phyloP scores from a whole-genome alignment of 2,113 vertebrate genomes.

The Perca fluviatilis region DNA sequence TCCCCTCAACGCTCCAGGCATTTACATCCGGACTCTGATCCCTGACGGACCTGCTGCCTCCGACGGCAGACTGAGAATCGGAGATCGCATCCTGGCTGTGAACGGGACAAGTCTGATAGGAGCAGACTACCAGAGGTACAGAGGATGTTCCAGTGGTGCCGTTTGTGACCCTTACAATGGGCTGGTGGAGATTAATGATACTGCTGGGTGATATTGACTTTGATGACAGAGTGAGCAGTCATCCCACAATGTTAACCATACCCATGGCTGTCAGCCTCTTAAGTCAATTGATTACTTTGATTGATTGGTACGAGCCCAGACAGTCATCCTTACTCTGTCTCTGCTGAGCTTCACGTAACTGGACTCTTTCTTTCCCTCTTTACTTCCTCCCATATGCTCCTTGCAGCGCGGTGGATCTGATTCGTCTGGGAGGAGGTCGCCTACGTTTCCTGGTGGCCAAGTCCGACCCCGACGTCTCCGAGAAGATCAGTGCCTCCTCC shows the following conservation, averaged over 20 bases:
- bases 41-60: constrained; percentile 91
- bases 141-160: background rate
- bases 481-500: constrained; percentile 91
- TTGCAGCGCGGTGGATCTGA: constrained; percentile 93
- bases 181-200: constrained; percentile 20
- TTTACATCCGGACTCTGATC: constrained; percentile 96
- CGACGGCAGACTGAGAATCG: constrained; percentile 90
- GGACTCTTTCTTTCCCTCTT: constrained; percentile 34
- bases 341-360: constrained; percentile 68
- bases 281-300: constrained; percentile 42
- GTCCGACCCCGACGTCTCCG: constrained; percentile 90
- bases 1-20: constrained; percentile 90
- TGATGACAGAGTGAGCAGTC: constrained; percentile 13
- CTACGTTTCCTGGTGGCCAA: constrained; percentile 95
- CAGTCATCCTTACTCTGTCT: constrained; percentile 44
- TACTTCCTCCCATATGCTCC: constrained; percentile 25
- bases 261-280: constrained; percentile 38
- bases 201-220: constrained; percentile 17
- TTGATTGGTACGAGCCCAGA: constrained; percentile 43
- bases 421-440: constrained; percentile 91
- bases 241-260: constrained; percentile 17
- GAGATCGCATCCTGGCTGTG: constrained; percentile 95
- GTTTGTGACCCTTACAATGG: background rate
- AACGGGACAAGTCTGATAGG: constrained; percentile 93
- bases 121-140: constrained; percentile 94